phyloP scores from a whole-genome alignment of 1,140 invertebrate genomes.

The Diploscapter pachys region DNA sequence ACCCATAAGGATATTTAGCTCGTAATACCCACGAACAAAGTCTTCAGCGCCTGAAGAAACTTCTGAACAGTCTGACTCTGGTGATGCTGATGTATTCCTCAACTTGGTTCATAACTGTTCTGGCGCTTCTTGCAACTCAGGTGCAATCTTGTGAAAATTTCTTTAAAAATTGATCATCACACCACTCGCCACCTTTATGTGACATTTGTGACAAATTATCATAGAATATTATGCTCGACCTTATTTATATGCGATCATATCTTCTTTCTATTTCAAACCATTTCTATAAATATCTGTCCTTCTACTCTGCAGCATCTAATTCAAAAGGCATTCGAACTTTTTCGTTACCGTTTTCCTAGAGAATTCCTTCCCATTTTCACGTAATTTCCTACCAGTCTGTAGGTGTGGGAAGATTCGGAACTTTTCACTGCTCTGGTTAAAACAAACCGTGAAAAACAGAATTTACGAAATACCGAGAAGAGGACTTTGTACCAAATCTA shows the following conservation, averaged over 20 bases:
- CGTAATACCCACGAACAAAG: neutral
- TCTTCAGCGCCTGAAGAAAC: neutral
- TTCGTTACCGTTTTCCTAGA: too few species aligned
- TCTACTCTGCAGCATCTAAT: too few species aligned
- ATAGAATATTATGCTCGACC: neutral
- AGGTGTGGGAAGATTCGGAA: too few species aligned
- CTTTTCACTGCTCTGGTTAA: too few species aligned
- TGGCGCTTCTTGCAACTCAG: constrained; percentile 4
- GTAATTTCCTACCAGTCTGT: too few species aligned
- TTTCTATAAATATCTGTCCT: neutral
- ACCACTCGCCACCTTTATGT: neutral
- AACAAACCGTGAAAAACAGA: too few species aligned
- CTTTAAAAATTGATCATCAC: neutral
- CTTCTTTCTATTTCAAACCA: neutral
- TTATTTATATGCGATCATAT: neutral
- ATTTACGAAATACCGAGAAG: too few species aligned
- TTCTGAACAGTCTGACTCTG: constrained; percentile 5
- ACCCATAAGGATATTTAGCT: neutral
- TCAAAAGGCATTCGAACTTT: too few species aligned
- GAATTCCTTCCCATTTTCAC: too few species aligned
- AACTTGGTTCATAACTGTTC: constrained; percentile 12
- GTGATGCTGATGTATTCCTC: constrained; percentile 8
- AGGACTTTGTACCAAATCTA: too few species aligned
- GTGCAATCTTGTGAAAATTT: neutral
- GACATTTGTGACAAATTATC: neutral